These are phyloP conservation scores for Polia nebulosa DNA, from an alignment of 2,888 invertebrate genomes.

Conservation along the genomic window DNA sequence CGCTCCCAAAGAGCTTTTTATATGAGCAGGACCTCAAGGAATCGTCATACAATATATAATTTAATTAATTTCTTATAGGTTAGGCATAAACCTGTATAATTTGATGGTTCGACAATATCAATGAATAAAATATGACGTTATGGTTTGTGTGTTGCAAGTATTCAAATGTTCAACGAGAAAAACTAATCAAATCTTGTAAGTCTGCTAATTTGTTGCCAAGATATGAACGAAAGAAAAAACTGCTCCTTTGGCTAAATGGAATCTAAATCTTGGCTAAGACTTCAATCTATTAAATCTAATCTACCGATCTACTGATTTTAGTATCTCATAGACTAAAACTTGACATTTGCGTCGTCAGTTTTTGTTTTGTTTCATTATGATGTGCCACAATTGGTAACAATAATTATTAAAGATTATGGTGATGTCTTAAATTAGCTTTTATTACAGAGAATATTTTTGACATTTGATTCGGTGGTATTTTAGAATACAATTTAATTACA, in stretches of 20 bases:
- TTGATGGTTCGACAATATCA: no score
- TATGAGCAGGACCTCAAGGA: no score
- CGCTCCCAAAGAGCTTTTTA: no score
- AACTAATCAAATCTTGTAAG: not conserved
- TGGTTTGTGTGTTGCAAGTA: not conserved
- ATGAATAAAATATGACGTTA: no score
- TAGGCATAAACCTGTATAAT: no score
- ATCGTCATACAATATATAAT: no score
- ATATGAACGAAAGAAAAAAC: not conserved
- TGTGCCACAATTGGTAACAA: not conserved
- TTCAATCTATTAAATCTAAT: not conserved
- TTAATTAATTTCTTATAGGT: no score
- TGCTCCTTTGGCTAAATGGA: not conserved
- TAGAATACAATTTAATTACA: conserved; percentile 4
- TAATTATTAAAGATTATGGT: conserved; percentile 6
- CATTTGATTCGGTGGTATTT: not conserved
- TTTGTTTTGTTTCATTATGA: not conserved
- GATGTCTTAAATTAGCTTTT: conserved; percentile 10
- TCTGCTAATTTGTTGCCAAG: not conserved
- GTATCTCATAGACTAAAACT: not conserved
- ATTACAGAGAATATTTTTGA: not conserved
- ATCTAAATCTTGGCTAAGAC: conserved; percentile 11
- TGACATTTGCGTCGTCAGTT: not conserved
- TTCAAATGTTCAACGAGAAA: not conserved
- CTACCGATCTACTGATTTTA: not conserved